Conservation (phyloP, 30 jellyfish, hydroid and myxozoan genomes). For the Hydra vulgaris region DNA sequence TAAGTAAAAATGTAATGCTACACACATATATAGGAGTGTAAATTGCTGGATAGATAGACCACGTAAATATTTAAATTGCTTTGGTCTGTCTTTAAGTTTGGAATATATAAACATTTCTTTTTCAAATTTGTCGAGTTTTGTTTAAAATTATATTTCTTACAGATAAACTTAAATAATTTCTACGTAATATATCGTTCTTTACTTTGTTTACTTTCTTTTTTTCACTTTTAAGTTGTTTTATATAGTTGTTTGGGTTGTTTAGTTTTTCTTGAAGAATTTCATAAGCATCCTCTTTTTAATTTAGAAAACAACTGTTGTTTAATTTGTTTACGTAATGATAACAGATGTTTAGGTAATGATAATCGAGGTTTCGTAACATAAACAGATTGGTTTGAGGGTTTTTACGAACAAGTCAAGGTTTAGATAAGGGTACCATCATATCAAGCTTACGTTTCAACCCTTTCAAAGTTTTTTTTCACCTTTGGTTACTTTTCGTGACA, state of each 20-base stretch:
- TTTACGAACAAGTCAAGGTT: neutral
- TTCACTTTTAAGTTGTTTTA: neutral
- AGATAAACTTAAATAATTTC: neutral
- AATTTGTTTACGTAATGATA: neutral
- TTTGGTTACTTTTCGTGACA: neutral
- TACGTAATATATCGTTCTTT: neutral
- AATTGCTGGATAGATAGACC: neutral
- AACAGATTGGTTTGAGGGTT: neutral
- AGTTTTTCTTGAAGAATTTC: neutral
- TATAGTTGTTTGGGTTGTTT: neutral
- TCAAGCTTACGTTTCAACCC: neutral
- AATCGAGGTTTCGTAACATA: neutral
- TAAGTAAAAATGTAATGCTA: neutral
- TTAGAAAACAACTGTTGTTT: neutral
- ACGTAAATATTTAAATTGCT: neutral
- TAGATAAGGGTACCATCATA: neutral
- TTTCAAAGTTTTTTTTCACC: neutral
- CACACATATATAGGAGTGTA: neutral
- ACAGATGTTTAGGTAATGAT: neutral
- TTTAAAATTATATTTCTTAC: neutral
- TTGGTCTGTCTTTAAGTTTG: neutral
- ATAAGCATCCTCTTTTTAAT: neutral
- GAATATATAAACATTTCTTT: neutral
- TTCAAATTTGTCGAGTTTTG: neutral
- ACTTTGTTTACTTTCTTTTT: neutral